Conservation (phyloP, 2,888 invertebrate species). For the Ditula angustiorana region DNA sequence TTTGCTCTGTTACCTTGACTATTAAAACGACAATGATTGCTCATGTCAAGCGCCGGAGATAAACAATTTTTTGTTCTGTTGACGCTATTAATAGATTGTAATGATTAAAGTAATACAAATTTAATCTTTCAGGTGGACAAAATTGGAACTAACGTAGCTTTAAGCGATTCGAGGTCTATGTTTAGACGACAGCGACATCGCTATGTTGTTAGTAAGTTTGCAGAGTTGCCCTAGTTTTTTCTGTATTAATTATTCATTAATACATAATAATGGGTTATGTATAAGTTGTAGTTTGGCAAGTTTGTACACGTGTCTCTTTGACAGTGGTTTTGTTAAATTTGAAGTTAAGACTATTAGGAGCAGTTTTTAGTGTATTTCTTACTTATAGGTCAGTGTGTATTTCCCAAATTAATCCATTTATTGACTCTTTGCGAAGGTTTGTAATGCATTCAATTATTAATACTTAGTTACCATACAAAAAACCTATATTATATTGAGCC, state of each 20-base stretch:
- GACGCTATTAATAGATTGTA: slow-evolving; percentile 15
- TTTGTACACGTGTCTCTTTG: neutral
- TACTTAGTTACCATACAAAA: too few relatives aligned
- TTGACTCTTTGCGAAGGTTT: too few relatives aligned
- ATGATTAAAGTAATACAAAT: neutral
- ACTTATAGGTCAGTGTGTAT: too few relatives aligned
- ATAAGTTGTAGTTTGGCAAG: neutral
- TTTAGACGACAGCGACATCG: neutral
- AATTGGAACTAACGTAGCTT: neutral
- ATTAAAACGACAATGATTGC: slow-evolving; percentile 20
- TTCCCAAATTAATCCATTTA: too few relatives aligned
- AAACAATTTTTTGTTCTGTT: slow-evolving; percentile 35
- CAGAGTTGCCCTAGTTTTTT: neutral
- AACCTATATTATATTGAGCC: too few relatives aligned
- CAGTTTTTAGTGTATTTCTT: too few relatives aligned
- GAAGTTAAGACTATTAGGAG: too few relatives aligned
- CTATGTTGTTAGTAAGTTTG: neutral
- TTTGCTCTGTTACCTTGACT: slow-evolving; percentile 12
- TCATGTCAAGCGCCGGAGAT: slow-evolving; percentile 27
- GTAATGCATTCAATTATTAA: too few relatives aligned
- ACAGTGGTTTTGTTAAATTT: neutral
- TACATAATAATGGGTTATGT: neutral
- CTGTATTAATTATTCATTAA: neutral
- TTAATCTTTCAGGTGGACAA: neutral
- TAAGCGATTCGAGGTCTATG: neutral